Conservation (phyloP, 2,797 vertebrate genomes). For the Argya squamiceps region DNA sequence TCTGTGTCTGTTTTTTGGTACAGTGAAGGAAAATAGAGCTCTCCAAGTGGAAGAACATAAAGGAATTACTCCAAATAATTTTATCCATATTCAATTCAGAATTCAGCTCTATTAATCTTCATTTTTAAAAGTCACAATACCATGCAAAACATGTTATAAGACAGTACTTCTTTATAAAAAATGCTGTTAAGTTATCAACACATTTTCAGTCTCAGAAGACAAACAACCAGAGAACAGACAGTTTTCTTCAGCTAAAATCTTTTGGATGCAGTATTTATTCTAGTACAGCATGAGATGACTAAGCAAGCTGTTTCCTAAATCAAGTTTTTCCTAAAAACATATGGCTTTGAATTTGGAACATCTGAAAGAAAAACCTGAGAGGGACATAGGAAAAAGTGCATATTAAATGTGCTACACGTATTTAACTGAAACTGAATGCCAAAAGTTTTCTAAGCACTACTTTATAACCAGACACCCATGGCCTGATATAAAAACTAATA, state of each 20-base stretch:
- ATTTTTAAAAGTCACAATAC: neutral
- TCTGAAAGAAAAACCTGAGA: neutral
- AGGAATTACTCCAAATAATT: neutral
- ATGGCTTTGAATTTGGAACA: neutral
- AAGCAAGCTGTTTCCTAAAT: neutral
- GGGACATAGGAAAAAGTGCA: neutral
- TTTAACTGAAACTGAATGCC: neutral
- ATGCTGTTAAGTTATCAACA: neutral
- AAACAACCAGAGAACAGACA: neutral
- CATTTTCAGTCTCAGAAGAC: neutral
- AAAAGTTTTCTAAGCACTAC: neutral
- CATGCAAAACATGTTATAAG: neutral
- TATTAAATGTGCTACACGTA: neutral
- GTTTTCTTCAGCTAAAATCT: neutral
- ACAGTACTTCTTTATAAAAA: neutral
- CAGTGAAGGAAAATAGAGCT: neutral
- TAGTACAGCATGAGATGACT: neutral
- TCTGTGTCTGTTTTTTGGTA: neutral
- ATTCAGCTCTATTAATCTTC: neutral
- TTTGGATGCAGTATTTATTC: neutral
- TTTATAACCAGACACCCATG: neutral
- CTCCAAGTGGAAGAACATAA: neutral
- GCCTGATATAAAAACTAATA: neutral
- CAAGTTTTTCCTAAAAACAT: neutral
- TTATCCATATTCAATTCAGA: neutral